Conservation (phyloP, 2,113 vertebrate species). For the Psilopsiagon aymara region DNA sequence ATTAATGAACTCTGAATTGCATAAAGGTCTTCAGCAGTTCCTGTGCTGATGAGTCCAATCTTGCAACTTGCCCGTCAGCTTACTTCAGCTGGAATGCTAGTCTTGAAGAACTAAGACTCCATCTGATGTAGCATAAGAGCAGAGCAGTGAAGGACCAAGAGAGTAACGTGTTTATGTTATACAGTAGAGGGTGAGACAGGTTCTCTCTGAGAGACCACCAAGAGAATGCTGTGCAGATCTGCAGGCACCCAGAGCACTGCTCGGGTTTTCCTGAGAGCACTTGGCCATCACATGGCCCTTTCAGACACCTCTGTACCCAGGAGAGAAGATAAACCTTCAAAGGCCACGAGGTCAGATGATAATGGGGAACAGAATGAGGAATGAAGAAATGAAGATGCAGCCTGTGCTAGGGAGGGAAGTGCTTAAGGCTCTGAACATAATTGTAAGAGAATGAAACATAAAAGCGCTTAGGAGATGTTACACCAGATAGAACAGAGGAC, state of each 20-base stretch:
- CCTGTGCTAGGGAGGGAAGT: not conserved
- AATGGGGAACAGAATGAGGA: not conserved
- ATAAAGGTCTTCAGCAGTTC: not conserved
- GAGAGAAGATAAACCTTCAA: not conserved
- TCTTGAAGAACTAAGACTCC: not conserved
- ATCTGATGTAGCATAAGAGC: not conserved
- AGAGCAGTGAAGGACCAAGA: not conserved
- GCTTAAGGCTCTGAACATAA: not conserved
- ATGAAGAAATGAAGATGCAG: not conserved
- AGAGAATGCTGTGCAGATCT: not conserved
- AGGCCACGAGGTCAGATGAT: not conserved
- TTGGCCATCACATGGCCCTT: not conserved
- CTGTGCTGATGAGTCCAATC: not conserved
- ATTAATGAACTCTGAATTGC: not conserved
- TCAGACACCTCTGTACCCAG: not conserved
- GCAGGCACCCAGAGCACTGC: not conserved
- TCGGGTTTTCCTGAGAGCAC: too few species aligned
- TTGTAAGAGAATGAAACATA: not conserved
- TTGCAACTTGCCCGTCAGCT: not conserved
- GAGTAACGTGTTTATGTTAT: rapidly evolving
- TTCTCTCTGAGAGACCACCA: not conserved
- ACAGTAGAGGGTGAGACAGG: rapidly evolving
- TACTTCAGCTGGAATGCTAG: not conserved
- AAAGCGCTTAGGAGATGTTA: not conserved
- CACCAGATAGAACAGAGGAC: not conserved